Evolutionary conservation across 1,140 invertebrate genomes (phyloP).

Genomic region (Elysia chlorotica): DNA sequence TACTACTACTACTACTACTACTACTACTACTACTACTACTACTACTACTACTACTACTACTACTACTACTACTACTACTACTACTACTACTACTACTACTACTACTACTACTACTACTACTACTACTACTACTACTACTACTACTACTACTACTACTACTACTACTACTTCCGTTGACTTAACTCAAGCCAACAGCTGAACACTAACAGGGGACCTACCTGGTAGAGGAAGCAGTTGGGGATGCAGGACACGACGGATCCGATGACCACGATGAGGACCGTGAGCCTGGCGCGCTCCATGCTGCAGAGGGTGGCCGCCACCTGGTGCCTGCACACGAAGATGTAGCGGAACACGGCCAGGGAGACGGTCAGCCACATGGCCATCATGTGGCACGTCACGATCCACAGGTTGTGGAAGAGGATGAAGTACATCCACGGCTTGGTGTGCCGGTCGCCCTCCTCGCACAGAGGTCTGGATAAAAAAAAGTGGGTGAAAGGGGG

Average conservation of each 20-base stretch:
- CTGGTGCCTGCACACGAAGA: constrained; percentile 81
- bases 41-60: too few relatives aligned
- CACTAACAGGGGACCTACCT: too few relatives aligned
- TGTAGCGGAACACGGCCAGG: constrained; percentile 90
- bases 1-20: too few relatives aligned
- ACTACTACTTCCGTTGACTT: too few relatives aligned
- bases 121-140: too few relatives aligned
- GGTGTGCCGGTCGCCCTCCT: constrained; percentile 8
- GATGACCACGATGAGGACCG: constrained; percentile 75
- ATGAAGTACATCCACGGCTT: constrained; percentile 56
- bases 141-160: too few relatives aligned
- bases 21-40: too few relatives aligned
- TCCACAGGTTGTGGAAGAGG: constrained; percentile 68
- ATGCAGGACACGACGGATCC: constrained; percentile 77
- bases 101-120: too few relatives aligned
- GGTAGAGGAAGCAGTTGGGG: constrained; percentile 70
- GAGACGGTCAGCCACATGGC: constrained; percentile 92
- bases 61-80: too few relatives aligned
- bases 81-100: too few relatives aligned
- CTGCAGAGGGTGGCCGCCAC: constrained; percentile 75
- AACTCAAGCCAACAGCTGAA: too few relatives aligned
- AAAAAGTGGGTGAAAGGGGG: background rate
- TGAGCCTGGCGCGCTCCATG: constrained; percentile 74
- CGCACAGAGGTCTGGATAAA: constrained; percentile 4
- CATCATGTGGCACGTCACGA: constrained; percentile 85